phyloP scores from a whole-genome alignment of 2,888 invertebrate species.

The Gisinianus flammeolus region DNA sequence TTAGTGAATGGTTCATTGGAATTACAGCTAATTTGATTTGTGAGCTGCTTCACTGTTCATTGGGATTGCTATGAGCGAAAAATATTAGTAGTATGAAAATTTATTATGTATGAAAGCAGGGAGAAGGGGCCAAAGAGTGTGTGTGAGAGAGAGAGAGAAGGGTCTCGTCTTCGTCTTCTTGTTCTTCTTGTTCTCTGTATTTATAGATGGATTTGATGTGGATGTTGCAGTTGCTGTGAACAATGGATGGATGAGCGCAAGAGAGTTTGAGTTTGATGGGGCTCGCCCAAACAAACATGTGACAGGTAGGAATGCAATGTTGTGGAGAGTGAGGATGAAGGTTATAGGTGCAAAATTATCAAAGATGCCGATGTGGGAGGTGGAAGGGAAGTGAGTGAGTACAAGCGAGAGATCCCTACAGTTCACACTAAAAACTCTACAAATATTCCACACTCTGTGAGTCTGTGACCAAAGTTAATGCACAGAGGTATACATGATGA shows the following conservation, averaged over 20 bases:
- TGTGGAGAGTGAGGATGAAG: background rate
- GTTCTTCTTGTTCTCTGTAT: too few species aligned
- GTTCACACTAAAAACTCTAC: background rate
- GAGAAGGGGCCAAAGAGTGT: background rate
- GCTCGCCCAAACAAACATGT: conserved; percentile 36
- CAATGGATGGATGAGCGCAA: background rate
- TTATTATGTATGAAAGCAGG: too few species aligned
- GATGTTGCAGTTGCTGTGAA: background rate
- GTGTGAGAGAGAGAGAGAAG: background rate
- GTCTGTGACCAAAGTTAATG: too few species aligned
- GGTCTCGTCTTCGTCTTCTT: too few species aligned
- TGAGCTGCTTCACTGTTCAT: too few species aligned
- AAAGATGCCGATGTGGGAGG: conserved; percentile 51
- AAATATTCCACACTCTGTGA: too few species aligned
- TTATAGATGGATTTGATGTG: too few species aligned
- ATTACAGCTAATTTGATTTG: background rate
- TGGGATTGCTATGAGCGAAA: too few species aligned
- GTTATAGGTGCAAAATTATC: conserved; percentile 25
- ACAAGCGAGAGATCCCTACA: background rate
- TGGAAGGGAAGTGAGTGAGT: conserved; percentile 25
- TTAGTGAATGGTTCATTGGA: background rate
- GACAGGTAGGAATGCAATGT: conserved; percentile 33
- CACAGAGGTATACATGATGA: too few species aligned
- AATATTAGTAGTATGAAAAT: background rate
- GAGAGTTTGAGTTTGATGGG: conserved; percentile 15